Evolutionary conservation across 2,888 invertebrate species (phyloP).

Genomic region (Ichneumoninae sp.): DNA sequence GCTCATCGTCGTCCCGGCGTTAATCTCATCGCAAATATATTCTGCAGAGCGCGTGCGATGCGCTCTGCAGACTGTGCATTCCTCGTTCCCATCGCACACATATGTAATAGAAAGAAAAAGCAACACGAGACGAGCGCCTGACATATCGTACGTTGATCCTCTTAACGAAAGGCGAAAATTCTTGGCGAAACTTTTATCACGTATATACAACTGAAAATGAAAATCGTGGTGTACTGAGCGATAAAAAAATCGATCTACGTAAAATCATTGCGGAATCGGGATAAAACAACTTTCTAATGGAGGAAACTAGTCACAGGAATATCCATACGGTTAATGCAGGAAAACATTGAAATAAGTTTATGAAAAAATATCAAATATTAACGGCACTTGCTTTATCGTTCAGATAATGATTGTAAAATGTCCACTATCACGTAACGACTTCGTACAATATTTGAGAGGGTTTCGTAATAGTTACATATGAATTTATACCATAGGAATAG

Average conservation of each 20-base stretch:
- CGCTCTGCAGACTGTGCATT: slow-evolving; percentile 24
- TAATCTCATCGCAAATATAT: slow-evolving; percentile 43
- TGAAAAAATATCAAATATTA: background rate
- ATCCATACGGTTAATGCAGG: background rate
- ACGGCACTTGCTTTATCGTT: background rate
- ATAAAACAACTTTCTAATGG: slow-evolving; percentile 38
- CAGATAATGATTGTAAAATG: background rate
- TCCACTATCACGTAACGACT: background rate
- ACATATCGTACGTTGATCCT: slow-evolving; percentile 3
- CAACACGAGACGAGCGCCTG: background rate
- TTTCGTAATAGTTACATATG: background rate
- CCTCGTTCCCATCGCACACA: background rate
- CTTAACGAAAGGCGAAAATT: background rate
- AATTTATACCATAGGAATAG: background rate
- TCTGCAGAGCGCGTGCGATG: background rate
- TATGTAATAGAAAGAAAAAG: background rate
- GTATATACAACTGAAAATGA: background rate
- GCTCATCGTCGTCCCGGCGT: slow-evolving; percentile 33
- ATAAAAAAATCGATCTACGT: background rate
- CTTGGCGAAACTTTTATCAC: background rate
- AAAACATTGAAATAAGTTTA: background rate
- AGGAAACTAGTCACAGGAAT: background rate
- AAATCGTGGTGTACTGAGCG: background rate
- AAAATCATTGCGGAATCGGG: background rate
- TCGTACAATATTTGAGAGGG: background rate